Evolutionary conservation across 1,140 invertebrate genomes (phyloP).

Genomic region (Drosophila grimshawi): DNA sequence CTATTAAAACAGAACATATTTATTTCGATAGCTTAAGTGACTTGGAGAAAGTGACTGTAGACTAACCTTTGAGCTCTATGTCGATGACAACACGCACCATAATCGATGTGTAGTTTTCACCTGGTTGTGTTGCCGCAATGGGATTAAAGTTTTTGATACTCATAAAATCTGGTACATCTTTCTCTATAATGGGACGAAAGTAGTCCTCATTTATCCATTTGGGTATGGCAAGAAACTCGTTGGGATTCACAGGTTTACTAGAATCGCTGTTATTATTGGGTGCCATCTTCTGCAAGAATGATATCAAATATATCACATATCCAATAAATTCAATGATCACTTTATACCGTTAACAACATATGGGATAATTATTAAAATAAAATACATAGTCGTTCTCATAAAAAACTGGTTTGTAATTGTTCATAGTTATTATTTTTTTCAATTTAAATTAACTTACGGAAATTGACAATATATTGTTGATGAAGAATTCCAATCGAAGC

Average conservation of each 20-base stretch:
- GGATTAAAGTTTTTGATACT: conserved; percentile 57
- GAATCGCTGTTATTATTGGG: conserved; percentile 41
- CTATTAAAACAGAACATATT: conserved; percentile 30
- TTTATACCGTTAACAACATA: background rate
- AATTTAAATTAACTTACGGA: conserved; percentile 16
- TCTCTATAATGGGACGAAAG: conserved; percentile 82
- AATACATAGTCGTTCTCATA: no score
- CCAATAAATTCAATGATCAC: background rate
- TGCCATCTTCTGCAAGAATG: conserved; percentile 50
- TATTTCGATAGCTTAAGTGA: background rate
- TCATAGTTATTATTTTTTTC: background rate
- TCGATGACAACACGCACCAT: conserved; percentile 70
- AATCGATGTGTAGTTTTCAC: conserved; percentile 75
- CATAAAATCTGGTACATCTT: conserved; percentile 59
- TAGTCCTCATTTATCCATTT: conserved; percentile 85
- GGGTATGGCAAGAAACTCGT: conserved; percentile 67
- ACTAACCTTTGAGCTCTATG: conserved; percentile 64
- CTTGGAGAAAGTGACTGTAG: background rate
- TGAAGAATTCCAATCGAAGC: background rate
- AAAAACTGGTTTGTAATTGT: background rate
- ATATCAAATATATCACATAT: background rate
- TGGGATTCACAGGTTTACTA: conserved; percentile 54
- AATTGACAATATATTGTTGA: background rate
- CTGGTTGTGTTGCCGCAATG: conserved; percentile 69
- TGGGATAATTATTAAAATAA: no score